A percentile compares a stretch with the other conserved stretches of the same genome.
Evolutionary conservation across 1,140 invertebrate species (phyloP).

Genomic region (Rhysida immarginata): DNA sequence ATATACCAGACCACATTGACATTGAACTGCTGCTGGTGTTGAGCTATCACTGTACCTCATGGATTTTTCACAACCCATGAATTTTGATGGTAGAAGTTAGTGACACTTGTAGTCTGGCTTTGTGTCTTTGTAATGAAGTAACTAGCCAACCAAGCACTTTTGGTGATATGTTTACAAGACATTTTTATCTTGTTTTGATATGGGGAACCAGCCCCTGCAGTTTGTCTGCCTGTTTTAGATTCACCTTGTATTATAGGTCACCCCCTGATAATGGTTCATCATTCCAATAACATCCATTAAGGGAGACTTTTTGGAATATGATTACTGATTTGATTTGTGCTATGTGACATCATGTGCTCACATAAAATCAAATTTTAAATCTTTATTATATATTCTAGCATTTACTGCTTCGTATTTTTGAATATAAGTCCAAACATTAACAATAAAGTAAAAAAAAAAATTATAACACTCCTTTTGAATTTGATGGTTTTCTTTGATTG

Average conservation of each 20-base stretch:
- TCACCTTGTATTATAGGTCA: neutral
- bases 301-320: too few species aligned
- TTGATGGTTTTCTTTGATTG: too few species aligned
- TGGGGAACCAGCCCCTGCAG: neutral
- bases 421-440: too few species aligned
- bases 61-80: neutral
- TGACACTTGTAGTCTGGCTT: neutral
- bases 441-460: too few species aligned
- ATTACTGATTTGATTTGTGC: too few species aligned
- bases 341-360: too few species aligned
- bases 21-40: neutral
- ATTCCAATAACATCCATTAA: too few species aligned
- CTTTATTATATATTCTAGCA: too few species aligned
- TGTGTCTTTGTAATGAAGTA: neutral
- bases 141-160: neutral
- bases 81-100: neutral
- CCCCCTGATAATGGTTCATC: too few species aligned
- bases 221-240: constrained; percentile 2
- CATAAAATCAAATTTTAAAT: too few species aligned
- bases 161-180: neutral
- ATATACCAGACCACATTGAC: neutral
- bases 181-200: neutral
- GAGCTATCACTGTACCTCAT: neutral
- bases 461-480: too few species aligned
- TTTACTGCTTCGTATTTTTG: too few species aligned